A percentile compares a stretch with the other conserved stretches of the same genome.
Conservation (phyloP, 2,113 vertebrate genomes). For the Nibea coibor region DNA sequence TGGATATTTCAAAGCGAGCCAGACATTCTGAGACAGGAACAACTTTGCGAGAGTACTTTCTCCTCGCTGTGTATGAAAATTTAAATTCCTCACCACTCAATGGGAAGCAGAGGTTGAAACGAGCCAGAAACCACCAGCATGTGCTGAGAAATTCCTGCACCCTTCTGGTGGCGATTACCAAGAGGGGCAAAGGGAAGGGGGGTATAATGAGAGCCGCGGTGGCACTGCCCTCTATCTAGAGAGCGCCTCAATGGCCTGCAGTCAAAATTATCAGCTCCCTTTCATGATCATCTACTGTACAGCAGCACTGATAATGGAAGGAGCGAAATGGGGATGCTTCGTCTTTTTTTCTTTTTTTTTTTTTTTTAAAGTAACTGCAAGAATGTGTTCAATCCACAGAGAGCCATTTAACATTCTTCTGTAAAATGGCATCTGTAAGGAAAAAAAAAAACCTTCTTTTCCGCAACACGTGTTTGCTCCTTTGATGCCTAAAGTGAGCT, state of each 20-base stretch:
- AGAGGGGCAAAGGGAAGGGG: slow-evolving; percentile 52
- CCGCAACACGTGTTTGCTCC: slow-evolving; percentile 54
- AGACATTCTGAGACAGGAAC: slow-evolving; percentile 56
- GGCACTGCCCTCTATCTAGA: slow-evolving; percentile 73
- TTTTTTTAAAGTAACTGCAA: slow-evolving; percentile 33
- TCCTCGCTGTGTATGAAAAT: slow-evolving; percentile 67
- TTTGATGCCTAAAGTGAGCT: slow-evolving; percentile 64
- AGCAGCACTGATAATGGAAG: slow-evolving; percentile 54
- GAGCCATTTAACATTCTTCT: slow-evolving; percentile 66
- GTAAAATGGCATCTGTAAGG: slow-evolving; percentile 61
- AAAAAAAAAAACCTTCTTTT: slow-evolving; percentile 51
- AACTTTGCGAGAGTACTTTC: slow-evolving; percentile 64
- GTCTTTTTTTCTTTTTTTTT: slow-evolving; percentile 17
- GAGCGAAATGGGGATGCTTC: slow-evolving; percentile 50
- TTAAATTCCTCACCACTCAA: slow-evolving; percentile 73
- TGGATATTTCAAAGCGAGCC: slow-evolving; percentile 70
- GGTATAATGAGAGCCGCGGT: slow-evolving; percentile 67
- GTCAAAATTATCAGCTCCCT: slow-evolving; percentile 72
- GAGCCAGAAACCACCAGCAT: slow-evolving; percentile 81
- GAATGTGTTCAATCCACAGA: slow-evolving; percentile 54
- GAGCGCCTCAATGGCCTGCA: slow-evolving; percentile 61
- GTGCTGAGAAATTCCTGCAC: slow-evolving; percentile 76
- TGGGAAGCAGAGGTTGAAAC: slow-evolving; percentile 73
- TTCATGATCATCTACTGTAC: slow-evolving; percentile 77
- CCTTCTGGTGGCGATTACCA: slow-evolving; percentile 83